phyloP scores from a whole-genome alignment of 2,113 vertebrate species.

The Centrocercus urophasianus region DNA sequence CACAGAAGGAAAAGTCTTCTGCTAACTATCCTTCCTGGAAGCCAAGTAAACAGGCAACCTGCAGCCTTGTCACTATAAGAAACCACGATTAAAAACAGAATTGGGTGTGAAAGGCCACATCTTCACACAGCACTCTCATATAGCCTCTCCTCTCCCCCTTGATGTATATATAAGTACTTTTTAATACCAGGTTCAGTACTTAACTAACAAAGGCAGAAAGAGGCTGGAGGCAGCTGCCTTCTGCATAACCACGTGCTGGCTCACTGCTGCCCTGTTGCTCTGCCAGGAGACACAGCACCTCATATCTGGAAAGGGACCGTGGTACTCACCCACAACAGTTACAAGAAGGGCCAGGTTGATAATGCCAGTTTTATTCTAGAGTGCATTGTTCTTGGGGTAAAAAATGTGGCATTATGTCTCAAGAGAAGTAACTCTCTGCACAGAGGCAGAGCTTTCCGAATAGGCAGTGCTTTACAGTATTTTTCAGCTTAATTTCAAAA shows the following conservation, averaged over 20 bases:
- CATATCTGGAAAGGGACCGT: neutral
- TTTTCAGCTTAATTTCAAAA: neutral
- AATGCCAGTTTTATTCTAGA: neutral
- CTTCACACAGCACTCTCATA: neutral
- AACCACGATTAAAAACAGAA: neutral
- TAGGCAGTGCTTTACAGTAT: neutral
- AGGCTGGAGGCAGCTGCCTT: neutral
- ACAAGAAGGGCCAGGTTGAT: neutral
- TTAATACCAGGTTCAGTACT: neutral
- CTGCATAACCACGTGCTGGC: neutral
- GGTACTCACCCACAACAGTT: neutral
- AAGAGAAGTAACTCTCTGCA: neutral
- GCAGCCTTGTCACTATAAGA: neutral
- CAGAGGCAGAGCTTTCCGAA: neutral
- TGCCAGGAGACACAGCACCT: neutral
- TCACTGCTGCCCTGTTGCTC: neutral
- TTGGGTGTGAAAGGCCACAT: neutral
- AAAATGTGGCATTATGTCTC: neutral
- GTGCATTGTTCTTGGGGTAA: neutral
- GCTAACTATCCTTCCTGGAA: neutral
- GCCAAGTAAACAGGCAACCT: conserved; percentile 13
- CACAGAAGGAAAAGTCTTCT: conserved; percentile 13
- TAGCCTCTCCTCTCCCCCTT: neutral
- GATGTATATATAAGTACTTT: neutral
- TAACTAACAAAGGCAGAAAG: conserved; percentile 4